Base-by-base conservation (phyloP, 2,113 vertebrate species). In the Aphyosemion australe region DNA sequence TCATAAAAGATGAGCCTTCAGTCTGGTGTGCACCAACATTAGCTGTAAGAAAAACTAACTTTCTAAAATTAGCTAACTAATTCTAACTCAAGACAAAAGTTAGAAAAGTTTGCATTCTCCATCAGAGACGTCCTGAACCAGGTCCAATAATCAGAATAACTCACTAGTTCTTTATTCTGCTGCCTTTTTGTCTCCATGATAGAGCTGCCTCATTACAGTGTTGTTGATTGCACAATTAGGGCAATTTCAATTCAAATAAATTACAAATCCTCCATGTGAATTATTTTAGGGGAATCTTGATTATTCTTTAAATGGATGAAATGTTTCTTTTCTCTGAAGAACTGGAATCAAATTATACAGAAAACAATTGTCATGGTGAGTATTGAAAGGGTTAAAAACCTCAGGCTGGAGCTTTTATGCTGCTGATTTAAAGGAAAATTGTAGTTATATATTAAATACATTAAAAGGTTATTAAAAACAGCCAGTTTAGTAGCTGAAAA, bases 241-340 rank as follows among this genome's bases (percentile, higher is more conserved):
- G 18, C 43, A 12, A 65, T 65, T 55, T 69, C 37, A 55, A 62
- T 64, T 53, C 20, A 57, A 69, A 54, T 80, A 13, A 72, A 68
- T 57, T 9, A 19, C 12, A 65, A 78, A 63, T 43, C 50, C 59
- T 57, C 53, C 61, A 43, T 59, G 63, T 73, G 56, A 26, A 9
- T 45, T 15, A 5, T 45, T 45, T 15, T 6, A 3, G 5, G 14
- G 15, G 16, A 46, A 46, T 16, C 45, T 3, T 46, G 8, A 46
- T 7, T 8, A n/a, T 15, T 14, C 42, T 15, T n/a, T 46, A n/a
- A n/a, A n/a, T n/a, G 26, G 45, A 1, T 46, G 45, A 46, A n/a
- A 46, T 8, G 16, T 37, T 37, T 37, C 0, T n/a, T 37, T 37
- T 37, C 2, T n/a, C 15, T 3, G 6, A 8, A n/a, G 6, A 46